phyloP scores from a whole-genome alignment of 2,113 vertebrate genomes.

The Indicator maculatus region DNA sequence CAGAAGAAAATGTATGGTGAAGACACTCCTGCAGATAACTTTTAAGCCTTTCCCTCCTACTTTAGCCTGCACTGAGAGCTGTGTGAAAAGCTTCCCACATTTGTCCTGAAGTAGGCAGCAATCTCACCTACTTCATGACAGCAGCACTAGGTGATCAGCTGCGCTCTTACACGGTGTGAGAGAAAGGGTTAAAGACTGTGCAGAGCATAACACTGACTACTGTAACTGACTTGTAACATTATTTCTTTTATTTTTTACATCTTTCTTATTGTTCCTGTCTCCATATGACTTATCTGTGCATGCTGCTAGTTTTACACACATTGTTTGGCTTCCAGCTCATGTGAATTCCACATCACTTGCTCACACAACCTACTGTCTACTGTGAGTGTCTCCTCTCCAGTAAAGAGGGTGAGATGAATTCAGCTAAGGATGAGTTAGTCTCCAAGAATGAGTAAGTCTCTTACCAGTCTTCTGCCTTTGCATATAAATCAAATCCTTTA shows the following conservation, averaged over 20 bases:
- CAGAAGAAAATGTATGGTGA: not conserved
- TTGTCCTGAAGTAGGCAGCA: not conserved
- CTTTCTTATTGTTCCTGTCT: not conserved
- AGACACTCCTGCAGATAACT: not conserved
- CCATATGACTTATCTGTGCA: not conserved
- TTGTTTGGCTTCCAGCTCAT: not conserved
- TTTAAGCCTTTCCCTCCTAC: not conserved
- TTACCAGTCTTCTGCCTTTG: conserved; percentile 71
- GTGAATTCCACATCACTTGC: not conserved
- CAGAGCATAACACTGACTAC: not conserved
- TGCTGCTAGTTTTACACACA: not conserved
- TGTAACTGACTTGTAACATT: not conserved
- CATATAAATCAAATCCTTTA: conserved; percentile 36
- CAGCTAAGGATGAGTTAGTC: not conserved
- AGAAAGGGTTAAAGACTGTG: not conserved
- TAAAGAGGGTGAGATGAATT: not conserved
- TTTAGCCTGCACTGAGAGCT: not conserved
- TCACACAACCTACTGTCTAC: not conserved
- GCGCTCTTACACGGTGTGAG: not conserved
- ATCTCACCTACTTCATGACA: not conserved
- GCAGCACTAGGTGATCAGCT: not conserved
- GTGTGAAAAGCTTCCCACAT: not conserved
- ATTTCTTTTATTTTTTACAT: not conserved
- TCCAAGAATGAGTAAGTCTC: not conserved
- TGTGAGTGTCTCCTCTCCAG: not conserved